Percentiles rank a stretch among this genome's conserved stretches.
These are phyloP conservation scores for Papilio glaucus DNA, from an alignment of 1,140 invertebrate genomes.

Conservation along the genomic window DNA sequence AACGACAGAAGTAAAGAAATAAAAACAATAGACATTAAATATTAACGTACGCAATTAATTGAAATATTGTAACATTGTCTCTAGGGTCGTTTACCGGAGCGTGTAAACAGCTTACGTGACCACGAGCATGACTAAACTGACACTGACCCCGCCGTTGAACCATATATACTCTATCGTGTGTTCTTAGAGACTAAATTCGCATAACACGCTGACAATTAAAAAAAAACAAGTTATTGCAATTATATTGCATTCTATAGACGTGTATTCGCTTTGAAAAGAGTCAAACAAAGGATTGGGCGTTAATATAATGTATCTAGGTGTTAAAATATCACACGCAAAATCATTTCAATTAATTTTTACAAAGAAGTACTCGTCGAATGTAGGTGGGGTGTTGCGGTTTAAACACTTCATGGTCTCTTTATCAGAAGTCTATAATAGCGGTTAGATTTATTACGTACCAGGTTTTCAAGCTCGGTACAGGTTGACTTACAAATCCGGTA, in stretches of 20 bases:
- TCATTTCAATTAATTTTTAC: not conserved
- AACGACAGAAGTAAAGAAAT: not conserved
- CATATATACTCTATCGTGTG: not conserved
- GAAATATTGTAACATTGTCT: constrained; percentile 13
- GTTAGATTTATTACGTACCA: not conserved
- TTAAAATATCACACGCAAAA: constrained; percentile 26
- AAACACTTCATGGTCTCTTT: not conserved
- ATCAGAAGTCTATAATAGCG: not conserved
- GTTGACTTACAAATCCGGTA: too few species aligned
- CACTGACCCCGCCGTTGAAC: constrained; percentile 8
- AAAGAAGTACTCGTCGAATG: constrained; percentile 14
- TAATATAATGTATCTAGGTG: constrained; percentile 22
- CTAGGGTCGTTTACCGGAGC: constrained; percentile 16
- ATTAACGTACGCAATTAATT: not conserved
- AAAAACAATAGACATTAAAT: not conserved
- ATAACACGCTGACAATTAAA: constrained; percentile 7
- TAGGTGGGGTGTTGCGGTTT: not conserved
- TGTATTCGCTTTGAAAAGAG: not conserved
- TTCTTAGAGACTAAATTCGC: constrained; percentile 3
- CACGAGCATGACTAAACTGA: constrained; percentile 10
- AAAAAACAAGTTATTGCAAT: not conserved
- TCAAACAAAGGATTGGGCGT: constrained; percentile 19
- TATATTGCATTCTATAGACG: not conserved
- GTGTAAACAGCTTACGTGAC: constrained; percentile 30
- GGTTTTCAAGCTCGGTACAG: not conserved